Conservation (phyloP, 2,113 vertebrate genomes). For the Abramis brama region DNA sequence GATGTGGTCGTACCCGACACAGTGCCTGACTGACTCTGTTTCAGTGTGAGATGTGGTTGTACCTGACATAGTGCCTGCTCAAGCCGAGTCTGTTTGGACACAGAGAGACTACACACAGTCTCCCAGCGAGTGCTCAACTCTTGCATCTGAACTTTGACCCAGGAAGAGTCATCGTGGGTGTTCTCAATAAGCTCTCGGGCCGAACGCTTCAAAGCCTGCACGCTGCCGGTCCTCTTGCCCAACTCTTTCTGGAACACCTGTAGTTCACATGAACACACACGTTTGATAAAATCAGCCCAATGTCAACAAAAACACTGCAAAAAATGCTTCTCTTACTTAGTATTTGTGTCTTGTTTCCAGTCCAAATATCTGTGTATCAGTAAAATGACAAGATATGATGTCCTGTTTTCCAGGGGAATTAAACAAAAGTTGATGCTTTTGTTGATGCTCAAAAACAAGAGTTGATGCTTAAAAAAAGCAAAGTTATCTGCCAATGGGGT, state of each 20-base stretch:
- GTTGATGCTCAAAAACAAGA: too few relatives aligned
- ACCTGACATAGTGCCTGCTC: constrained; percentile 94
- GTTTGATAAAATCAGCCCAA: neutral
- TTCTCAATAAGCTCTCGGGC: constrained; percentile 89
- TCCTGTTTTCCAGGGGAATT: too few relatives aligned
- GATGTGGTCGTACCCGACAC: too few relatives aligned
- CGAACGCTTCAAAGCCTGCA: constrained; percentile 94
- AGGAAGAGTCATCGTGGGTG: constrained; percentile 91
- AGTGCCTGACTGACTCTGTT: too few relatives aligned
- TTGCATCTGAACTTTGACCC: constrained; percentile 98
- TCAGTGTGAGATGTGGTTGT: constrained; percentile 16
- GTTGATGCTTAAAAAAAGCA: too few relatives aligned
- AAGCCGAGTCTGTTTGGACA: constrained; percentile 92
- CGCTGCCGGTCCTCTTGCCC: constrained; percentile 90
- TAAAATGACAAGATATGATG: too few relatives aligned
- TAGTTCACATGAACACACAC: neutral
- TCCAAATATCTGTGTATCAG: too few relatives aligned
- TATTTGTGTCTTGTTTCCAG: too few relatives aligned
- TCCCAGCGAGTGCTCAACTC: constrained; percentile 95
- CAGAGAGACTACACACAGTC: constrained; percentile 90
- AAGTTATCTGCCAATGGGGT: too few relatives aligned
- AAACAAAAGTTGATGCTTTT: too few relatives aligned
- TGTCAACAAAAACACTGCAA: too few relatives aligned
- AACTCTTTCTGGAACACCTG: constrained; percentile 98
- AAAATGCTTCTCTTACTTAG: too few relatives aligned